Evolutionary conservation across 2,797 vertebrate species (phyloP).

Genomic region (Paratrypauchen microcephalus): DNA sequence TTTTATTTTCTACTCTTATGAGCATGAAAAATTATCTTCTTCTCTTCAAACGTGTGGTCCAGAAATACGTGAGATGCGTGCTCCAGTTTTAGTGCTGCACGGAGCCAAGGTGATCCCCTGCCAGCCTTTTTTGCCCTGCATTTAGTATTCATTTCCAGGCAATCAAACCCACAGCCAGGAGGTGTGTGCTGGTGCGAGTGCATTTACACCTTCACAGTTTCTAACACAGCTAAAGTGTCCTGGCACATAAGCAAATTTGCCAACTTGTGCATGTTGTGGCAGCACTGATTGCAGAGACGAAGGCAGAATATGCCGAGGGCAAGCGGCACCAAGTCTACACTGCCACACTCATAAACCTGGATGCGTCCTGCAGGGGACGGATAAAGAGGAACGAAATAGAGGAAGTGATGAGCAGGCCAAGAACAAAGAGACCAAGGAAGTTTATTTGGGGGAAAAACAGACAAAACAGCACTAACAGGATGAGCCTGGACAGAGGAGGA

Average conservation of each 20-base stretch:
- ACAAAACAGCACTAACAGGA: conserved; percentile 60
- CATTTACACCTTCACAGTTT: conserved; percentile 34
- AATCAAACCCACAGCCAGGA: conserved; percentile 67
- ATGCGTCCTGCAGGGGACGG: conserved; percentile 64
- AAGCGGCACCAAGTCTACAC: conserved; percentile 45
- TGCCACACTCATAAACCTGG: conserved; percentile 53
- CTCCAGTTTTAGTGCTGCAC: conserved; percentile 54
- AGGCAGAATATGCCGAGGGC: conserved; percentile 60
- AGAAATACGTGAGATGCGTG: conserved; percentile 59
- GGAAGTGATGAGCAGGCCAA: conserved; percentile 58
- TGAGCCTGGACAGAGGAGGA: conserved; percentile 30
- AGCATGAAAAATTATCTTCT: conserved; percentile 36
- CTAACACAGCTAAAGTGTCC: conserved; percentile 33
- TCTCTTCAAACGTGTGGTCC: conserved; percentile 30
- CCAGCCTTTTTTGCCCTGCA: conserved; percentile 69
- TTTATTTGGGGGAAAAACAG: conserved; percentile 46
- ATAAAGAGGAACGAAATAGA: conserved; percentile 49
- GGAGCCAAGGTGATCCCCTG: conserved; percentile 69
- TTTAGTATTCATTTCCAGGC: conserved; percentile 75
- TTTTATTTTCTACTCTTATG: conserved; percentile 20
- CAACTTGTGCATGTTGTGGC: conserved; percentile 37
- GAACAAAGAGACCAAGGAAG: conserved; percentile 62
- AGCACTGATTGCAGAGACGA: conserved; percentile 55
- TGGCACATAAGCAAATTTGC: conserved; percentile 47
- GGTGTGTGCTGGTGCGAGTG: conserved; percentile 37